These are phyloP conservation scores for Hydrotaea cyrtoneurina DNA, from an alignment of 2,888 invertebrate genomes.

Conservation along the genomic window DNA sequence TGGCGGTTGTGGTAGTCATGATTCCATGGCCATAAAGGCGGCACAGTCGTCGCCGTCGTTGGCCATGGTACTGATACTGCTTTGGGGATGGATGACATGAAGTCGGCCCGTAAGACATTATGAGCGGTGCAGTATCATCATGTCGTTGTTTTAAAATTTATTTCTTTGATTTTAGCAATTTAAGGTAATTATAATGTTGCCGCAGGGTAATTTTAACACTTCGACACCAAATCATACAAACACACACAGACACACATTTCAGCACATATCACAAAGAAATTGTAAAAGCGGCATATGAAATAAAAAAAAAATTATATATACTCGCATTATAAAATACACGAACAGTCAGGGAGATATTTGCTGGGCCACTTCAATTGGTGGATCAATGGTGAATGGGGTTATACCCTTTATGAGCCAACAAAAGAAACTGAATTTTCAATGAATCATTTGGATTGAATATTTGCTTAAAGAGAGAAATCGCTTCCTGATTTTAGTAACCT, in stretches of 20 bases:
- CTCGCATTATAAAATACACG: not conserved
- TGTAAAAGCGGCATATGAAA: conserved; percentile 7
- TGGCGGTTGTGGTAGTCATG: not conserved
- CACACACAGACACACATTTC: conserved; percentile 26
- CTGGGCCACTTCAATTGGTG: not conserved
- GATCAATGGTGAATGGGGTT: conserved; percentile 43
- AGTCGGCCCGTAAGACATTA: conserved; percentile 2
- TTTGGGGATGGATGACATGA: conserved; percentile 13
- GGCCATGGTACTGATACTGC: conserved; percentile 1
- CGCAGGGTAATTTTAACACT: conserved; percentile 81
- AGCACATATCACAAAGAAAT: conserved; percentile 31
- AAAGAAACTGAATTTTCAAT: too few species aligned
- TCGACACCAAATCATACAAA: conserved; percentile 77
- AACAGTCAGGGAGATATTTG: too few species aligned
- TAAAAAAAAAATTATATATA: not conserved
- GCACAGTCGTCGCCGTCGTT: conserved; percentile 47
- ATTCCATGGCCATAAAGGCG: conserved; percentile 3
- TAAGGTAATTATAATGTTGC: conserved; percentile 81
- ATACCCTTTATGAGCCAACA: too few species aligned
- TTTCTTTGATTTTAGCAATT: conserved; percentile 79
- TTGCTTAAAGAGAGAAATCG: too few species aligned
- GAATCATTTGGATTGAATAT: too few species aligned
- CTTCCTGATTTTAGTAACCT: too few species aligned
- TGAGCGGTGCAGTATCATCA: conserved; percentile 33
- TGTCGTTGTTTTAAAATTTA: conserved; percentile 73